Percentiles rank a stretch among this genome's conserved stretches.
Evolutionary conservation across 2,797 vertebrate species (phyloP).

Genomic region (Mormyrops boulengeri): DNA sequence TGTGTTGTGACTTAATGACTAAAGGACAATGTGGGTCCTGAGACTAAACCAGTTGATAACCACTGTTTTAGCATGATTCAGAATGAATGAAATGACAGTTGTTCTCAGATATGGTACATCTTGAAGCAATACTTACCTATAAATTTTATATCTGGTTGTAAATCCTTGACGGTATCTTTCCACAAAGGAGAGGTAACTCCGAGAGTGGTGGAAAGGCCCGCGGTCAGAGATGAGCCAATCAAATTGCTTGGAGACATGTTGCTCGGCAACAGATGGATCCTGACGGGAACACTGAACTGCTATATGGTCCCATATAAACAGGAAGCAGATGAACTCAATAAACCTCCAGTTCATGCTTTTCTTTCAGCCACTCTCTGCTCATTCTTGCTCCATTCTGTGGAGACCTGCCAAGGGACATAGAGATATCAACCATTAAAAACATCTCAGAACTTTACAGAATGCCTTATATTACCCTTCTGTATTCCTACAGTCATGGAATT

Average conservation of each 20-base stretch:
- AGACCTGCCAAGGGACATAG: slow-evolving; percentile 69
- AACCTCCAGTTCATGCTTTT: slow-evolving; percentile 99
- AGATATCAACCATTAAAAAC: slow-evolving; percentile 22
- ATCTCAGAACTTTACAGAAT: not conserved
- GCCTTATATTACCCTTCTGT: not conserved
- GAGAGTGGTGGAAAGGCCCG: slow-evolving; percentile 98
- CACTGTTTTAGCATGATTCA: not conserved
- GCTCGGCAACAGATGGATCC: slow-evolving; percentile 87
- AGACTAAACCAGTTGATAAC: not conserved
- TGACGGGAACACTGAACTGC: slow-evolving; percentile 93
- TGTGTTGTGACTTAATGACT: not conserved
- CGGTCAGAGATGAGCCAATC: slow-evolving; percentile 99
- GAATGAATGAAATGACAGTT: not conserved
- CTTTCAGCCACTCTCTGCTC: slow-evolving; percentile 98
- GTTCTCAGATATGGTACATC: not conserved
- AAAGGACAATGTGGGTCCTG: not conserved
- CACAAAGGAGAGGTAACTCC: slow-evolving; percentile 99
- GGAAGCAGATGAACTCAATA: slow-evolving; percentile 99
- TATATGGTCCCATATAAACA: slow-evolving; percentile 99
- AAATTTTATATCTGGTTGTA: slow-evolving; percentile 99
- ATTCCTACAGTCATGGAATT: not conserved
- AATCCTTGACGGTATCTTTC: slow-evolving; percentile 99
- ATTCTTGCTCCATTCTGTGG: slow-evolving; percentile 99
- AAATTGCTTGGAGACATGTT: slow-evolving; percentile 99
- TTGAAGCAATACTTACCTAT: slow-evolving; percentile 77